These are phyloP conservation scores for Trissolcus brochymenae DNA, from an alignment of 2,888 invertebrate genomes.

Conservation along the genomic window DNA sequence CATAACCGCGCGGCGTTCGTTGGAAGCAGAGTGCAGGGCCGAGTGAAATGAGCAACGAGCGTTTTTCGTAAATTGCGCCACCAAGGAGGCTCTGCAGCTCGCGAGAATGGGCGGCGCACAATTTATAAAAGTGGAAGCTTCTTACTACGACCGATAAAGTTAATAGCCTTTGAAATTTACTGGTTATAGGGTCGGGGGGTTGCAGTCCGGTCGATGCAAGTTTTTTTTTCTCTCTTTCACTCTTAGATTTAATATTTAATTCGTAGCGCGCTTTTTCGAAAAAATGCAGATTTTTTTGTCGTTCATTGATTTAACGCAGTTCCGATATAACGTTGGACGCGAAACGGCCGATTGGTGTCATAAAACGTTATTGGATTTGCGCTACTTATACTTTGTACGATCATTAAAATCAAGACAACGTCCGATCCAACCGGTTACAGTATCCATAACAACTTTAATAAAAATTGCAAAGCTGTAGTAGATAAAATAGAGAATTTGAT, in stretches of 20 bases:
- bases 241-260: constrained; percentile 42
- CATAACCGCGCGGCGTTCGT: constrained; percentile 34
- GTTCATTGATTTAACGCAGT: no score
- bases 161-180: constrained; percentile 72
- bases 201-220: constrained; percentile 56
- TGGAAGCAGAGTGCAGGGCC: constrained; percentile 61
- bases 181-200: constrained; percentile 51
- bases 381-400: no score
- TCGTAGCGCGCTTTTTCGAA: not conserved
- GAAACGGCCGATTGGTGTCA: not conserved
- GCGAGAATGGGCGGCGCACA: constrained; percentile 59
- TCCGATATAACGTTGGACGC: not conserved
- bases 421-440: no score
- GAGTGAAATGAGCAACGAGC: constrained; percentile 70
- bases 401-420: no score
- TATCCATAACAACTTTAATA: no score
- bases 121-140: constrained; percentile 73
- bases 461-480: no score
- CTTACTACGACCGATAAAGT: constrained; percentile 69
- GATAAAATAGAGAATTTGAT: no score
- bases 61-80: constrained; percentile 70
- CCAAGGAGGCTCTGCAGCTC: constrained; percentile 54
- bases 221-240: constrained; percentile 14
- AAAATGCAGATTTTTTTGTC: constrained; percentile 20
- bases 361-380: no score